phyloP scores from a whole-genome alignment of 2,113 vertebrate genomes.

The Probosciger aterrimus region DNA sequence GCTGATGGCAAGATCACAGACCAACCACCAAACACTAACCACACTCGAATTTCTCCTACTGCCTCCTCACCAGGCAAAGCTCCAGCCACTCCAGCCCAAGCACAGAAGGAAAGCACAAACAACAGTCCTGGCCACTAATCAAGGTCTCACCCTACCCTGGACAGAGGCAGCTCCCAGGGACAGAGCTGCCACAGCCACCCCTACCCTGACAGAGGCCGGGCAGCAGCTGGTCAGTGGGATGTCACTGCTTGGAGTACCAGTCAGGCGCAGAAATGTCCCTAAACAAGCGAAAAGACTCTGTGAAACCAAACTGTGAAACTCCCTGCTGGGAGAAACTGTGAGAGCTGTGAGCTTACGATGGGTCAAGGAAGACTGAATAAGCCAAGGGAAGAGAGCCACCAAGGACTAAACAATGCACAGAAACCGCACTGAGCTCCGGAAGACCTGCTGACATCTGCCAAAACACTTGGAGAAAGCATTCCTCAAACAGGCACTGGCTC shows the following conservation, averaged over 20 bases:
- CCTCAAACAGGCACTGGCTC: background rate
- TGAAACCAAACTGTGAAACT: background rate
- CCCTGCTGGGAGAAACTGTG: background rate
- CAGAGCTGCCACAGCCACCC: background rate
- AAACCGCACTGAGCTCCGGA: background rate
- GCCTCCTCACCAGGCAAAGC: background rate
- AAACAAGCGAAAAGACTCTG: background rate
- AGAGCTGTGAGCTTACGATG: fast-evolving
- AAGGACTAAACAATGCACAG: background rate
- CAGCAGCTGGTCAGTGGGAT: fast-evolving
- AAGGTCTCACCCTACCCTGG: background rate
- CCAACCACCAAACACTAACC: background rate
- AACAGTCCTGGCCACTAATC: fast-evolving
- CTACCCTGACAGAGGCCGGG: fast-evolving
- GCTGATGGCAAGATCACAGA: fast-evolving
- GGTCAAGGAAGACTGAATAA: background rate
- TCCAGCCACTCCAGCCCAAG: fast-evolving
- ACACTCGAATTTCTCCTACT: fast-evolving
- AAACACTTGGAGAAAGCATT: fast-evolving
- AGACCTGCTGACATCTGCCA: fast-evolving
- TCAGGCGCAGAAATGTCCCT: fast-evolving
- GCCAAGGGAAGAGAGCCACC: background rate
- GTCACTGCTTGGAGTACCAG: fast-evolving
- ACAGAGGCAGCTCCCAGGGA: background rate
- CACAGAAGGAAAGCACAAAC: background rate